Evolutionary conservation across 1,140 invertebrate genomes (phyloP).

Genomic region (Nasonia vitripennis): DNA sequence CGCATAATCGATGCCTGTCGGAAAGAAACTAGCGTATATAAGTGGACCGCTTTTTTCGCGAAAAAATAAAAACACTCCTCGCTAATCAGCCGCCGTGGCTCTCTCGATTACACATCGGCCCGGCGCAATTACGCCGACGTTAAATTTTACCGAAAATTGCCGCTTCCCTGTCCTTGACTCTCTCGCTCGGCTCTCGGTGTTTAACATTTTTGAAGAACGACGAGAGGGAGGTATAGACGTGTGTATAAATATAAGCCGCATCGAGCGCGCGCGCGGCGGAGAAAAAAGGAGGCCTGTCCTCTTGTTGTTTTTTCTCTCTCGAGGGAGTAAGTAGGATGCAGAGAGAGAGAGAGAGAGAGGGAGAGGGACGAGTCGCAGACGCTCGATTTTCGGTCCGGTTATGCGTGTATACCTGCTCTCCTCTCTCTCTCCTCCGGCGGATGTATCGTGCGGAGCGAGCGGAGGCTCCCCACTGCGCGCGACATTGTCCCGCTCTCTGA

Average conservation of each 20-base stretch:
- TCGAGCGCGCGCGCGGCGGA: background rate
- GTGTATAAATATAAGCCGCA: conserved; percentile 16
- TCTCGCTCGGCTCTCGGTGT: background rate
- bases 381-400: conserved; percentile 44
- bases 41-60: background rate
- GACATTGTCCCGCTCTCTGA: conserved; percentile 15
- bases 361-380: conserved; percentile 33
- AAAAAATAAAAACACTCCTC: background rate
- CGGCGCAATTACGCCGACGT: conserved; percentile 40
- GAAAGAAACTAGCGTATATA: too few relatives aligned
- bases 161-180: conserved; percentile 31
- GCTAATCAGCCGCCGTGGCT: background rate
- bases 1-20: background rate
- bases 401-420: conserved; percentile 30
- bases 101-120: background rate
- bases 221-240: background rate
- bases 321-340: conserved; percentile 23
- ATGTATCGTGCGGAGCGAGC: conserved; percentile 39
- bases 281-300: background rate
- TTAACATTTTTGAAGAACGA: conserved; percentile 50
- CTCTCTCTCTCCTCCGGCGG: conserved; percentile 6
- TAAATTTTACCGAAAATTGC: conserved; percentile 48
- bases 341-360: background rate
- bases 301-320: background rate
- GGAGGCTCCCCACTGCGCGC: conserved; percentile 41